Percentiles rank a stretch among this genome's conserved stretches.
These are phyloP conservation scores for Procavia capensis DNA, from an alignment of 2,113 vertebrate genomes.

Conservation along the genomic window DNA sequence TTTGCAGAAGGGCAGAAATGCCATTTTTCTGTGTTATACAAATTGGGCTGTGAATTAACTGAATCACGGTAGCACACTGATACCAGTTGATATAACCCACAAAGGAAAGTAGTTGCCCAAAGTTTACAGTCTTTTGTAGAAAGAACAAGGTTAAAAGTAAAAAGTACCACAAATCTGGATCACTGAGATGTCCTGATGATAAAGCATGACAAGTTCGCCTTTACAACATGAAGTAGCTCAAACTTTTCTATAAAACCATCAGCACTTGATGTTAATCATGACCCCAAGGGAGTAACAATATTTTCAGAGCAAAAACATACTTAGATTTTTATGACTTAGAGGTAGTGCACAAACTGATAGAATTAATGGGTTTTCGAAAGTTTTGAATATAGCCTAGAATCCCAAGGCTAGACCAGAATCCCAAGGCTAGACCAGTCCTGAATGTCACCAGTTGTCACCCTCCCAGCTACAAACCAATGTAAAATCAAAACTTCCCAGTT, in stretches of 20 bases:
- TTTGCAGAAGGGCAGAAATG: background rate
- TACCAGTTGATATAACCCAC: background rate
- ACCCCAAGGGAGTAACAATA: background rate
- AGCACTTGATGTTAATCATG: background rate
- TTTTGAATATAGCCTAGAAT: background rate
- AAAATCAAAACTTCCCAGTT: background rate
- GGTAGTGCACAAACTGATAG: background rate
- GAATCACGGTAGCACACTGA: background rate
- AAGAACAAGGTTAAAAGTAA: conserved; percentile 6
- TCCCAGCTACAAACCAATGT: background rate
- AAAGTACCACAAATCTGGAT: background rate
- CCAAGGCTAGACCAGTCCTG: background rate
- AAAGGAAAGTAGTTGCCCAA: background rate
- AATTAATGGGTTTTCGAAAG: background rate
- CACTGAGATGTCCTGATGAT: background rate
- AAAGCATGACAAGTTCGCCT: background rate
- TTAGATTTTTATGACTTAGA: conserved; percentile 29
- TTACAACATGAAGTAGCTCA: background rate
- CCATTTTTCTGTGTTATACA: background rate
- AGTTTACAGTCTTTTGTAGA: background rate
- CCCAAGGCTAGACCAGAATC: background rate
- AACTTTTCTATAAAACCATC: conserved; percentile 33
- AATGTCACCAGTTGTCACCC: background rate
- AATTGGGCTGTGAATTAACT: background rate
- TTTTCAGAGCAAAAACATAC: background rate